Evolutionary conservation across 2,113 vertebrate species (phyloP), one percentile per base, ranked within the genome.

Genomic region (Mesembrinibis cayennensis): DNA sequence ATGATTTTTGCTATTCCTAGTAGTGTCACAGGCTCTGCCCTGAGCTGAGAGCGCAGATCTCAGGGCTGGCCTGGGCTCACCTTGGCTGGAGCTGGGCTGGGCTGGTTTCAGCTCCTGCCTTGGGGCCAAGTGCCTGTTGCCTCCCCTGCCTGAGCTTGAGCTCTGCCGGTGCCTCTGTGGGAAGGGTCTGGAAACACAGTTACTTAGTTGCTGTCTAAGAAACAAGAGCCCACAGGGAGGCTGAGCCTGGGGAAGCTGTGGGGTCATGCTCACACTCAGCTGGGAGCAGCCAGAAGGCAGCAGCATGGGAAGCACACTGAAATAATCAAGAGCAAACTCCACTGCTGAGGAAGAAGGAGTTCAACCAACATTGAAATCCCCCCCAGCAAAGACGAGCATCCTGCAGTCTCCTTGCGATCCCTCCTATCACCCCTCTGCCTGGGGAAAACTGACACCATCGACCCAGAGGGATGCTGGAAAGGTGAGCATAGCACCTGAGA

Each of bases 231-330:
- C 62, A 2, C 19, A 32, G 32, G 22, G 50, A 23, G 34, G 26
- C 73, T 88, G 73, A 84, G 25, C 32, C n/a, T 10, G 55, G 18
- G 16, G 19, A 81, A 9, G 45, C 21, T 61, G 17, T 19, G 52
- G 10, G 58, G 22, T 16, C 36, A 40, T 0, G 2, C 17, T 71
- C 25, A 11, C 2, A 0, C 11, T 26, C 45, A 7, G 3, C 4
- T 23, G 19, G 42, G 34, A 82, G 58, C 42, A 91, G n/a, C 47
- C 53, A 53, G 53, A 67, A 11, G 10, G 23, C 62, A 80, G 73
- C 17, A 88, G 45, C 3, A 0, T 29, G n/a, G 26, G n/a, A 63
- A 87, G 32, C 9, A n/a, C 16, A 3, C 3, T 9, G 42, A 63
- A 53, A 76, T 9, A 15, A 36, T 19, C 26, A 38, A 25, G 18